Conservation (phyloP, 2,888 invertebrate species). For the Phaonia tiefii region DNA sequence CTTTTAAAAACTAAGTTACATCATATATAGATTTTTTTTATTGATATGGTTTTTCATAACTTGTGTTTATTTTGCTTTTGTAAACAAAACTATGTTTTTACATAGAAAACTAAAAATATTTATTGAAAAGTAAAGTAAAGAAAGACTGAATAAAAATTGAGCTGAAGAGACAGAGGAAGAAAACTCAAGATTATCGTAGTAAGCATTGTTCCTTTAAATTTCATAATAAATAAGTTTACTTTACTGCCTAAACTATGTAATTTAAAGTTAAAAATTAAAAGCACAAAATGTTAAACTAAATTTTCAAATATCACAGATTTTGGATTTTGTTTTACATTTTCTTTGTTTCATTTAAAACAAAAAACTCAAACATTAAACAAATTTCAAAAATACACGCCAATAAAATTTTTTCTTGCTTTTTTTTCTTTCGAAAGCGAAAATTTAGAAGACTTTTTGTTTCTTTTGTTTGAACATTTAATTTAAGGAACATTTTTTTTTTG, state of each 20-base stretch:
- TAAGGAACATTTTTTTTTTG: slow-evolving; percentile 57
- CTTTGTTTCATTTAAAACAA: slow-evolving; percentile 7
- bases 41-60: slow-evolving; percentile 59
- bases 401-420: slow-evolving; percentile 6
- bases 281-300: slow-evolving; percentile 51
- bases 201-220: slow-evolving; percentile 54
- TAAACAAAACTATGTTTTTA: not conserved
- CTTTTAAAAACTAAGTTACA: slow-evolving; percentile 59
- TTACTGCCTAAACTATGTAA: slow-evolving; percentile 61
- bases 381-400: slow-evolving; percentile 21
- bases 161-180: slow-evolving; percentile 2
- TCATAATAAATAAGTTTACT: slow-evolving; percentile 34
- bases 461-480: slow-evolving; percentile 57
- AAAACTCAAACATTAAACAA: slow-evolving; percentile 31
- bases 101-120: slow-evolving; percentile 23
- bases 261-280: slow-evolving; percentile 38
- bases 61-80: slow-evolving; percentile 36
- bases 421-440: slow-evolving; percentile 58
- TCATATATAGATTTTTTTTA: slow-evolving; percentile 48
- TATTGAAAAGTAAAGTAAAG: not conserved
- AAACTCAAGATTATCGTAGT: slow-evolving; percentile 8
- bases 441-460: slow-evolving; percentile 53
- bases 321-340: slow-evolving; percentile 55
- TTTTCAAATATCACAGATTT: slow-evolving; percentile 65
- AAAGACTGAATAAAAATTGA: slow-evolving; percentile 18